Evolutionary conservation across 2,113 vertebrate genomes (phyloP).

Genomic region (Hiodon alosoides): DNA sequence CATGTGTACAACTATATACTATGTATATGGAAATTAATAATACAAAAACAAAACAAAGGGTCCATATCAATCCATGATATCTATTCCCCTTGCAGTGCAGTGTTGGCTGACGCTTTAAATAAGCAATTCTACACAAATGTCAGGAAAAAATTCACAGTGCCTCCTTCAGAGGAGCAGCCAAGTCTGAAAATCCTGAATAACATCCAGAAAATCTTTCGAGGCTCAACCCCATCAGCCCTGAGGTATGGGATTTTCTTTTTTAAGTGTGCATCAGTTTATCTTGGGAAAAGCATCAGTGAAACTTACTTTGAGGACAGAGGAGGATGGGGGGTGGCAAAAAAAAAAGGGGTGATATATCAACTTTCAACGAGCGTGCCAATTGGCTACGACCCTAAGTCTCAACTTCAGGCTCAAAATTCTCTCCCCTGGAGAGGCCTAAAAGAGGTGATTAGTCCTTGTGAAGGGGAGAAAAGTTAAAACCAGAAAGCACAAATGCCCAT

Average conservation of each 20-base stretch:
- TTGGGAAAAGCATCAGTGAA: conserved; percentile 11
- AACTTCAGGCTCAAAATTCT: conserved; percentile 20
- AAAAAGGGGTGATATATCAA: conserved; percentile 28
- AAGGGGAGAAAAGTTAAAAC: conserved; percentile 11
- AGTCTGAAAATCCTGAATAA: not conserved
- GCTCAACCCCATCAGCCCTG: conserved; percentile 9
- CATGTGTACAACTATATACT: no score
- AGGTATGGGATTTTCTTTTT: conserved; percentile 12
- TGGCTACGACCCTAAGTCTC: conserved; percentile 15
- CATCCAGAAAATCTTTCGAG: not conserved
- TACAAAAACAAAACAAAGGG: no score
- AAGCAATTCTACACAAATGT: not conserved
- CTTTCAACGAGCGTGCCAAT: conserved; percentile 13
- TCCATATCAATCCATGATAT: no score
- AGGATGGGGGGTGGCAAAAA: not conserved
- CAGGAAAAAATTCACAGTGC: not conserved
- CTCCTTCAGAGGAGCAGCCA: not conserved
- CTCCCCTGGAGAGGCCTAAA: conserved; percentile 15
- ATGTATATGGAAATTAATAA: no score
- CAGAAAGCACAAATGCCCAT: conserved; percentile 21
- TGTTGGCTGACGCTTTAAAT: not conserved
- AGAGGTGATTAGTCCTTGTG: conserved; percentile 23
- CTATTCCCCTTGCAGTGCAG: no score
- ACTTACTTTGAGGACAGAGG: conserved; percentile 3
- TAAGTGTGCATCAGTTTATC: conserved; percentile 9